Evolutionary conservation across 35 echinoderm and acorn worm genomes (phyloP).

Genomic region (Heliocidaris tuberculata): DNA sequence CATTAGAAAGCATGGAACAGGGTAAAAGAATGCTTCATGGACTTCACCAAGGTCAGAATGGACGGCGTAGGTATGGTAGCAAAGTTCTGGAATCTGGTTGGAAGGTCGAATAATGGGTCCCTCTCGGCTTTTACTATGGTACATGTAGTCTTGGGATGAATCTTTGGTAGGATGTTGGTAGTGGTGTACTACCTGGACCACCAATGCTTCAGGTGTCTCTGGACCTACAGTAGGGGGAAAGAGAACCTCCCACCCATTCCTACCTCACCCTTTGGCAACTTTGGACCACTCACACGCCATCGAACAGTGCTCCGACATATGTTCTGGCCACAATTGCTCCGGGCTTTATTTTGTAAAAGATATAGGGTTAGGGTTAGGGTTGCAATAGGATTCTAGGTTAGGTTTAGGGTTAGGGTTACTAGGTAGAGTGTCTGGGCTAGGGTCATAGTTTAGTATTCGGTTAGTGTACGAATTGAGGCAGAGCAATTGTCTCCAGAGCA

Average conservation of each 20-base stretch:
- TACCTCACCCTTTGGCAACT: neutral
- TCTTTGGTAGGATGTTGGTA: neutral
- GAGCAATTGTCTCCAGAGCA: no score
- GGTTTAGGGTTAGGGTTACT: no score
- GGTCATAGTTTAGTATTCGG: no score
- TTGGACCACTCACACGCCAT: neutral
- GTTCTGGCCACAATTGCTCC: no score
- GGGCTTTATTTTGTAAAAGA: no score
- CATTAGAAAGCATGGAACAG: neutral
- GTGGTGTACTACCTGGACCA: conserved; percentile 6
- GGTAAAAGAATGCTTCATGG: neutral
- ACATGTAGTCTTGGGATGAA: neutral
- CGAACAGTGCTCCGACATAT: neutral
- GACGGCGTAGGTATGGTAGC: neutral
- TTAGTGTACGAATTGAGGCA: no score
- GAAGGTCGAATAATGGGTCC: neutral
- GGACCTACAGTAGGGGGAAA: neutral
- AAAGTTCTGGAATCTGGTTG: neutral
- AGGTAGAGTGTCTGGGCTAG: no score
- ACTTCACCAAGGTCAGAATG: neutral
- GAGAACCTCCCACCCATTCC: neutral
- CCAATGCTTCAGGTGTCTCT: neutral
- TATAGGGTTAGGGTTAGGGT: no score
- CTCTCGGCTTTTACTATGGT: neutral
- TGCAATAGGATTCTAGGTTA: no score